These are phyloP conservation scores for Oostethus manadensis DNA, from an alignment of 2,113 vertebrate genomes.

Conservation along the genomic window DNA sequence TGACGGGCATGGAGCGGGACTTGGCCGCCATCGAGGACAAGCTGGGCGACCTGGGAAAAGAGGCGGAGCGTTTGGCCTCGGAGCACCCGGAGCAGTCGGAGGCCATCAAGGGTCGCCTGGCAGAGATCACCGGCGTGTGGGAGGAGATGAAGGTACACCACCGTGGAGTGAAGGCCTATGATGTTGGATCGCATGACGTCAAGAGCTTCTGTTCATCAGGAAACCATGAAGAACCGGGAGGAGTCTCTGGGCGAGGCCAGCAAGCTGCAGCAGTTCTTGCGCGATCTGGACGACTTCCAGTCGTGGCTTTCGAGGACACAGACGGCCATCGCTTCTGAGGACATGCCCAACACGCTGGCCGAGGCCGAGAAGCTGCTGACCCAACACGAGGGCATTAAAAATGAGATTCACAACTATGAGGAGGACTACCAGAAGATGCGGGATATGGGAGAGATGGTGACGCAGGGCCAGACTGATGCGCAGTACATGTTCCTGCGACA, in stretches of 20 bases:
- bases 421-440: constrained; percentile 99
- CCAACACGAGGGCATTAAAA: constrained; percentile 95
- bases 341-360: constrained; percentile 92
- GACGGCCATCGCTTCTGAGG: constrained; percentile 94
- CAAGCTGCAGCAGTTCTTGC: constrained; percentile 97
- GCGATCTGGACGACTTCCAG: constrained; percentile 97
- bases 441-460: constrained; percentile 99
- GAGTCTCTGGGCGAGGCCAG: constrained; percentile 95
- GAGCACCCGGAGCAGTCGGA: constrained; percentile 94
- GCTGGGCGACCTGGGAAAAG: constrained; percentile 88
- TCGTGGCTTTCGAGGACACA: constrained; percentile 96
- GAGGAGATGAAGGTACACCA: constrained; percentile 85
- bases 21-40: constrained; percentile 94
- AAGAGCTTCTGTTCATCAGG: constrained; percentile 35
- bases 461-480: constrained; percentile 91
- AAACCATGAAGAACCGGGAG: constrained; percentile 88
- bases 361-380: constrained; percentile 97
- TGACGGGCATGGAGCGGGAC: constrained; percentile 97
- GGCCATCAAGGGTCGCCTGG: constrained; percentile 86
- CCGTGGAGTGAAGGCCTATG: no score
- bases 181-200: neutral
- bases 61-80: constrained; percentile 83
- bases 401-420: constrained; percentile 95
- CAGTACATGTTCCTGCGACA: constrained; percentile 99
- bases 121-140: constrained; percentile 89